Conservation (phyloP, 2,797 vertebrate species). For the Discoglossus pictus region DNA sequence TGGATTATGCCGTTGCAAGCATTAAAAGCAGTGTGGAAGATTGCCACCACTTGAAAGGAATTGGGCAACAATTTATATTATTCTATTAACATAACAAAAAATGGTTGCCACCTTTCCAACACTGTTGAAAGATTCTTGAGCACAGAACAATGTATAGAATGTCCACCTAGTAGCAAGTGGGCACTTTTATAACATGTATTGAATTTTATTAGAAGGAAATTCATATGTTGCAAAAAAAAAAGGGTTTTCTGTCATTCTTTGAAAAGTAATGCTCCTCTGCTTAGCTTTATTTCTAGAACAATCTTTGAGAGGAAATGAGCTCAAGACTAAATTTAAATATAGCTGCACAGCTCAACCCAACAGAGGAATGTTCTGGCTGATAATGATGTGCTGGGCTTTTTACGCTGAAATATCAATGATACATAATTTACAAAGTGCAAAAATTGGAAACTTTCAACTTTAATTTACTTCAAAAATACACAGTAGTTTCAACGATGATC, state of each 20-base stretch:
- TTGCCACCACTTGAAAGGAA: no score
- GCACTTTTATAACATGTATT: no score
- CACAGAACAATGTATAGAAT: no score
- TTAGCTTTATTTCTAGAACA: constrained; percentile 34
- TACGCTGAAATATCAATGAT: constrained; percentile 55
- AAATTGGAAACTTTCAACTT: constrained; percentile 58
- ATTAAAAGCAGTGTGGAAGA: no score
- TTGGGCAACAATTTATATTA: no score
- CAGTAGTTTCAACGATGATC: constrained; percentile 6
- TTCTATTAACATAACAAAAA: no score
- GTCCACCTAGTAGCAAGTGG: no score
- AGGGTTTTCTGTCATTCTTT: neutral
- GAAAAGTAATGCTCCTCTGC: constrained; percentile 8
- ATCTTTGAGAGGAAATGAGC: constrained; percentile 52
- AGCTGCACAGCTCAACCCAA: constrained; percentile 47
- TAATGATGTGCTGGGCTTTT: constrained; percentile 47
- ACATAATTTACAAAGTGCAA: constrained; percentile 59
- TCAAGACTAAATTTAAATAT: constrained; percentile 56
- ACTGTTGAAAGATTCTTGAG: no score
- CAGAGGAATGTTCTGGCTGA: constrained; percentile 46
- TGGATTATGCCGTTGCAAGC: no score
- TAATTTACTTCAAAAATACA: constrained; percentile 17
- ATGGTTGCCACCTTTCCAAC: no score
- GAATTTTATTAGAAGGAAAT: no score
- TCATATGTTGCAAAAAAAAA: no score